phyloP scores from a whole-genome alignment of 2,888 invertebrate genomes.

The Lithophane leautieri region DNA sequence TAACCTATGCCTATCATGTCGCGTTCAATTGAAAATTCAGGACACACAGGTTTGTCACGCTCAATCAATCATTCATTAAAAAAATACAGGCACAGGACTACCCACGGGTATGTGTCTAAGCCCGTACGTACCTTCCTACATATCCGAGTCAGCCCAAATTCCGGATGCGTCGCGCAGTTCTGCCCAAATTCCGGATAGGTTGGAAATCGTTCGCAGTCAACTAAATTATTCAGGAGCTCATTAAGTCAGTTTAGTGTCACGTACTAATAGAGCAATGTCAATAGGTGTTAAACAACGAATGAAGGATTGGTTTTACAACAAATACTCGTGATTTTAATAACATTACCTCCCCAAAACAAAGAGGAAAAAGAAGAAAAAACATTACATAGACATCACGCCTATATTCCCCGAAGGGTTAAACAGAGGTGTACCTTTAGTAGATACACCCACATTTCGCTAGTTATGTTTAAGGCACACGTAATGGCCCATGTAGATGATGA shows the following conservation, averaged over 20 bases:
- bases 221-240: conserved; percentile 21
- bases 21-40: background rate
- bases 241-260: background rate
- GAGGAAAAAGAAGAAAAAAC: too few species aligned
- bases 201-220: conserved; percentile 7
- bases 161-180: background rate
- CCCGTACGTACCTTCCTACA: background rate
- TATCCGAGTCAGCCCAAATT: background rate
- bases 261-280: conserved; percentile 4
- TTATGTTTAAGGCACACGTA: too few species aligned
- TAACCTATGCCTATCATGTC: background rate
- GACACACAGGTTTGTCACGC: background rate
- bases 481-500: too few species aligned
- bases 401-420: too few species aligned
- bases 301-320: too few species aligned
- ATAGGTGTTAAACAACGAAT: background rate
- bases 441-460: too few species aligned
- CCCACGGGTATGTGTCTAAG: background rate
- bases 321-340: too few species aligned
- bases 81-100: background rate
- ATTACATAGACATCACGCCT: too few species aligned
- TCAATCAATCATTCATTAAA: background rate
- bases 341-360: too few species aligned
- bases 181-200: conserved; percentile 12
- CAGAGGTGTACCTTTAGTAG: too few species aligned